phyloP scores from a whole-genome alignment of 2,113 vertebrate genomes.

The Aspiorhynchus laticeps region DNA sequence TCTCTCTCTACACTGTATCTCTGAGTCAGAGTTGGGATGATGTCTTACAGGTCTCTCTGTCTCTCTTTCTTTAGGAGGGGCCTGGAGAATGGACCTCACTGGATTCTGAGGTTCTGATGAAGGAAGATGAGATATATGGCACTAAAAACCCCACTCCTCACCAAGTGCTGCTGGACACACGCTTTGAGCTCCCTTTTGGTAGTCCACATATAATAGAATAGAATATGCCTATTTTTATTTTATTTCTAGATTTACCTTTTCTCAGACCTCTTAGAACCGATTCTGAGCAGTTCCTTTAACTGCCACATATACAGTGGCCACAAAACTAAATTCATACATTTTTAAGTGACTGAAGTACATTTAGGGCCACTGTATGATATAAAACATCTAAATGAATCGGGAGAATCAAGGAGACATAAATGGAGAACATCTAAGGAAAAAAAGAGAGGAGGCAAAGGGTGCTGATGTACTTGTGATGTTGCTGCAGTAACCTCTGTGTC shows the following conservation, averaged over 20 bases:
- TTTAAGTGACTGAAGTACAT: not conserved
- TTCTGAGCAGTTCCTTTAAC: not conserved
- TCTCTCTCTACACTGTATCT: not conserved
- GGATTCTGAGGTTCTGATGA: slow-evolving; percentile 94
- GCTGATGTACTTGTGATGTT: slow-evolving; percentile 10
- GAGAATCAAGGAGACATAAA: not conserved
- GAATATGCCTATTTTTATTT: not conserved
- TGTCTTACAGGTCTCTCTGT: not conserved
- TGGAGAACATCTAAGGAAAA: not conserved
- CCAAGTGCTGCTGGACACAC: slow-evolving; percentile 91
- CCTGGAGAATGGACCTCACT: slow-evolving; percentile 89
- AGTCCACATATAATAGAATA: not conserved
- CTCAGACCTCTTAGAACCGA: not conserved
- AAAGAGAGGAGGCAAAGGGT: not conserved
- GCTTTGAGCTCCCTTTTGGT: slow-evolving; percentile 97
- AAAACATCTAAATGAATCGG: not conserved
- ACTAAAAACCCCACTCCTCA: slow-evolving; percentile 93
- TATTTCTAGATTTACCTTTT: not conserved
- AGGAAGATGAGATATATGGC: slow-evolving; percentile 91
- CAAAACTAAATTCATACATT: not conserved
- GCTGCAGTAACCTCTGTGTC: slow-evolving; percentile 23
- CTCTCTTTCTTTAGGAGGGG: slow-evolving; percentile 82
- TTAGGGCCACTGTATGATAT: not conserved
- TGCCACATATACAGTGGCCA: not conserved
- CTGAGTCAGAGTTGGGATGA: not conserved